Evolutionary conservation across 2,797 vertebrate species (phyloP).

Genomic region (Anolis apletophallus): DNA sequence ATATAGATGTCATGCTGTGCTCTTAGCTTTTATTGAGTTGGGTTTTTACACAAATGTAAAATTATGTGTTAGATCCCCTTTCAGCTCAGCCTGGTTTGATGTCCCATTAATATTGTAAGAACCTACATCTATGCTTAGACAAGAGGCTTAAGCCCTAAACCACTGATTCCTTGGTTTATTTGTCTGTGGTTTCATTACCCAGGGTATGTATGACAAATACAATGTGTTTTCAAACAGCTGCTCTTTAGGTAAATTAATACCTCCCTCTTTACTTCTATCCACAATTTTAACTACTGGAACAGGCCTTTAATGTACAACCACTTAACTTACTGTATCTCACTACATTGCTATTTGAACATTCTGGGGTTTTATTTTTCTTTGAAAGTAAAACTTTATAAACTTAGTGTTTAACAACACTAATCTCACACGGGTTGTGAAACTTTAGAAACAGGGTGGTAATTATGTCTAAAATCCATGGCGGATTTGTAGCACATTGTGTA

Average conservation of each 20-base stretch:
- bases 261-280: constrained; percentile 74
- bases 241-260: constrained; percentile 80
- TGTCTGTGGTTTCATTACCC: constrained; percentile 56
- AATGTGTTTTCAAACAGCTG: constrained; percentile 74
- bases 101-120: constrained; percentile 54
- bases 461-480: constrained; percentile 67
- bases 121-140: background rate
- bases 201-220: constrained; percentile 57
- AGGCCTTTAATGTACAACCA: constrained; percentile 72
- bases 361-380: constrained; percentile 28
- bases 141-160: constrained; percentile 22
- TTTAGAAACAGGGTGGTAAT: constrained; percentile 72
- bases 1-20: constrained; percentile 27
- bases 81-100: background rate
- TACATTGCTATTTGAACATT: constrained; percentile 75
- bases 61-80: background rate
- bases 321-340: constrained; percentile 78
- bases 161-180: constrained; percentile 43
- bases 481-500: background rate
- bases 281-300: constrained; percentile 70
- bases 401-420: constrained; percentile 74
- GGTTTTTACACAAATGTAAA: constrained; percentile 24
- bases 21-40: background rate
- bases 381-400: constrained; percentile 62
- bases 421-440: constrained; percentile 78